phyloP scores from a whole-genome alignment of 2,113 vertebrate genomes.

The Rhinopomastus cyanomelas region DNA sequence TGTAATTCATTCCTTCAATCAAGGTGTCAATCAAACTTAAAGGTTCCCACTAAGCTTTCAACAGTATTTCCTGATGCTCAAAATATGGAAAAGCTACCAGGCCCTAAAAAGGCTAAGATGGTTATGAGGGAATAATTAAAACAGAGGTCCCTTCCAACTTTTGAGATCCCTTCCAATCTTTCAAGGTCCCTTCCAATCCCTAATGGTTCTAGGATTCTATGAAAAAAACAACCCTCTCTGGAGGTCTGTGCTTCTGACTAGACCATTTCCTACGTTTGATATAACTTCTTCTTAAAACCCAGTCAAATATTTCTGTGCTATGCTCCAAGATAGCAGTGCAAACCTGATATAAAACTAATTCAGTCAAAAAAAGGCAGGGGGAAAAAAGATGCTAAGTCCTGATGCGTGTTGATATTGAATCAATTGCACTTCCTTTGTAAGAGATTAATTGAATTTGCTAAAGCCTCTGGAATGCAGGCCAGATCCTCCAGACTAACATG shows the following conservation, averaged over 20 bases:
- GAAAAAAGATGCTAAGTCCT: neutral
- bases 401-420: neutral
- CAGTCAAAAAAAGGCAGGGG: neutral
- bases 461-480: neutral
- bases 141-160: no score
- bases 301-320: neutral
- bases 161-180: no score
- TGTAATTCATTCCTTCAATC: neutral
- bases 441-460: neutral
- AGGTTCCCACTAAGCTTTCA: neutral
- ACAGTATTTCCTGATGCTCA: neutral
- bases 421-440: neutral
- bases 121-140: neutral
- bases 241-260: neutral
- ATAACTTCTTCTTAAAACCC: neutral
- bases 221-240: no score
- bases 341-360: neutral
- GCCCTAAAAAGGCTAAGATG: neutral
- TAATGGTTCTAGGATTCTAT: no score
- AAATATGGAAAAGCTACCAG: neutral
- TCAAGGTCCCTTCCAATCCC: no score
- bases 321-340: neutral
- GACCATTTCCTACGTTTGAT: neutral
- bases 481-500: neutral
- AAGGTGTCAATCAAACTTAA: neutral